Percentiles rank a stretch among this genome's conserved stretches.
These are phyloP conservation scores for Nymphalis io DNA, from an alignment of 1,140 invertebrate species.

Conservation along the genomic window DNA sequence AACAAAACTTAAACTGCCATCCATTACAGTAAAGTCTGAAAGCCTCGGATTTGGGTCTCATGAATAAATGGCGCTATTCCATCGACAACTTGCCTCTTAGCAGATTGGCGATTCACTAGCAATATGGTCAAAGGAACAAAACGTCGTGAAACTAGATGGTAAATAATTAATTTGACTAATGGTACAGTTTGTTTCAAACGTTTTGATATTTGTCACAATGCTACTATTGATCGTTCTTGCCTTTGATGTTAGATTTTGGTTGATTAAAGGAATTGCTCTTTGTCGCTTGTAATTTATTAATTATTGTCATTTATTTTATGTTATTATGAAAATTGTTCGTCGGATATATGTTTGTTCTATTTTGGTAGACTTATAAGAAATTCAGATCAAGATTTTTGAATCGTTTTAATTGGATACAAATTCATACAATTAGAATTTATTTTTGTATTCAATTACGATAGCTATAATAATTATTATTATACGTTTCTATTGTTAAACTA, in stretches of 20 bases:
- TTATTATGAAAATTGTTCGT: neutral
- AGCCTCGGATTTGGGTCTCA: conserved; percentile 35
- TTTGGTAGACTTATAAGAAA: neutral
- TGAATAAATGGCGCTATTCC: conserved; percentile 43
- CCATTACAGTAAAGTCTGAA: conserved; percentile 28
- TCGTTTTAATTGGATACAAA: neutral
- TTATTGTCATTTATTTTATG: neutral
- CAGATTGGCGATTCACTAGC: conserved; percentile 57
- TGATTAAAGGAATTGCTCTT: conserved; percentile 6
- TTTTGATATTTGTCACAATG: conserved; percentile 68
- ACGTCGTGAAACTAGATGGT: conserved; percentile 56
- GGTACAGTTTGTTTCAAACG: conserved; percentile 65
- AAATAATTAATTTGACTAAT: conserved; percentile 78
- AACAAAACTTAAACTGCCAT: conserved; percentile 35
- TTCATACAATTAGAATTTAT: neutral
- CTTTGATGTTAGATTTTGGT: conserved; percentile 23
- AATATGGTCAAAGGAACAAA: conserved; percentile 69
- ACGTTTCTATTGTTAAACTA: no score
- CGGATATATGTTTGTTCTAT: neutral
- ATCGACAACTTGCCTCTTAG: conserved; percentile 68
- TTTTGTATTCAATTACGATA: no score
- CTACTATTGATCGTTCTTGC: conserved; percentile 41
- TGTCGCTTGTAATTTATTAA: neutral
- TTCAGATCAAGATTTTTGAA: no score
- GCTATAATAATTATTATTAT: no score